Evolutionary conservation across 2,888 invertebrate genomes (phyloP).

Genomic region (Glaucopsyche alexis): DNA sequence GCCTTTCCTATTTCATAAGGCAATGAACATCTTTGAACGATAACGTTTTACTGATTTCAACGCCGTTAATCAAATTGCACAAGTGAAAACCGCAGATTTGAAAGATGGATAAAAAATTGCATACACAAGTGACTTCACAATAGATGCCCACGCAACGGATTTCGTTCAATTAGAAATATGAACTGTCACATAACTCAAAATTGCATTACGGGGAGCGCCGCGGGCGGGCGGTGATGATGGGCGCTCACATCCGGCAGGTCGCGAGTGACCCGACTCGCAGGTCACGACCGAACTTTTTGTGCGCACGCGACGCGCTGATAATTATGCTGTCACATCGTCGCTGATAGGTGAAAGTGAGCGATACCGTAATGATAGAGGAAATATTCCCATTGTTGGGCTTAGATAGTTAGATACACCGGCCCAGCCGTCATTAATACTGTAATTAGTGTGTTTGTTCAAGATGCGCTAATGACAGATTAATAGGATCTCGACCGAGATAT

Average conservation of each 20-base stretch:
- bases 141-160: conserved; percentile 35
- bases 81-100: neutral
- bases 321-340: conserved; percentile 78
- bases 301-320: conserved; percentile 72
- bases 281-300: conserved; percentile 74
- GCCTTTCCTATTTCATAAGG: neutral
- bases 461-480: conserved; percentile 23
- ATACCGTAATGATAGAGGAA: conserved; percentile 64
- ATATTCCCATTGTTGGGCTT: conserved; percentile 39
- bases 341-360: conserved; percentile 74
- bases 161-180: conserved; percentile 46
- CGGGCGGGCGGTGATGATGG: conserved; percentile 50
- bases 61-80: conserved; percentile 10
- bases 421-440: neutral
- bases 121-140: conserved; percentile 22
- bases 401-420: neutral
- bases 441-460: conserved; percentile 8
- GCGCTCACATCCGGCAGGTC: conserved; percentile 75
- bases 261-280: conserved; percentile 42
- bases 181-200: conserved; percentile 47
- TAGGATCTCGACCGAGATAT: conserved; percentile 1
- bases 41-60: neutral
- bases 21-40: neutral
- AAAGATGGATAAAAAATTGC: neutral
- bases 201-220: conserved; percentile 43